phyloP scores from a whole-genome alignment of 2,113 vertebrate species.

The Pterocles burchelli region DNA sequence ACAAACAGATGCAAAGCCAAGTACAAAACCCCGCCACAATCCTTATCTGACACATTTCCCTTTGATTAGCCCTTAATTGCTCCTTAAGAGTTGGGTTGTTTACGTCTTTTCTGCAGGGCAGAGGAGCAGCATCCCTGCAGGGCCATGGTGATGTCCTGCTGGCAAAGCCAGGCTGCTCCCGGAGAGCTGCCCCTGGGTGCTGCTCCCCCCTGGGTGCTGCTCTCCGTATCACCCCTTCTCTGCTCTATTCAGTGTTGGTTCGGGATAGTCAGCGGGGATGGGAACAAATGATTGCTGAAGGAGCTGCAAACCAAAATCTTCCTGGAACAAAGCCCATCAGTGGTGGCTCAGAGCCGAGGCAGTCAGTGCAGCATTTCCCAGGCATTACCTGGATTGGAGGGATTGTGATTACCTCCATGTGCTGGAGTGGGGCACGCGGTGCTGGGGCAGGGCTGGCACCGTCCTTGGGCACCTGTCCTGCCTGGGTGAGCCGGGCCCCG shows the following conservation, averaged over 20 bases:
- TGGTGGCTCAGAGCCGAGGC: not conserved
- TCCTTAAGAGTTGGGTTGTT: conserved; percentile 18
- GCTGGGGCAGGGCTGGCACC: not conserved
- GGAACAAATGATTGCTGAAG: not conserved
- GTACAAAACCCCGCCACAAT: not conserved
- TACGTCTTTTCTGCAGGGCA: not conserved
- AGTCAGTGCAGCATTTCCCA: not conserved
- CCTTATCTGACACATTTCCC: conserved; percentile 21
- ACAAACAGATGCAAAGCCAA: conserved; percentile 34
- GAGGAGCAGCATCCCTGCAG: not conserved
- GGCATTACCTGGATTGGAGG: not conserved
- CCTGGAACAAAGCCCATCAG: not conserved
- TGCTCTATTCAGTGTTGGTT: fast-evolving
- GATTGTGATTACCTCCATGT: not conserved
- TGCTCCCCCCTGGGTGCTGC: not conserved
- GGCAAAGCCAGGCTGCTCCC: not conserved
- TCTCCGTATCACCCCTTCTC: not conserved
- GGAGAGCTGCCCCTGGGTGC: not conserved
- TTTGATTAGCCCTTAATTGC: conserved; percentile 52
- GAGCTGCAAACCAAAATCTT: not conserved
- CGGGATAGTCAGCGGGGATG: not conserved
- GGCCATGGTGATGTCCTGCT: fast-evolving
- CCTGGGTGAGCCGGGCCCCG: fast-evolving
- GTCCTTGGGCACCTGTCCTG: fast-evolving
- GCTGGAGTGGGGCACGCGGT: not conserved